Conservation (phyloP, 2,113 vertebrate genomes). For the Nestor notabilis region DNA sequence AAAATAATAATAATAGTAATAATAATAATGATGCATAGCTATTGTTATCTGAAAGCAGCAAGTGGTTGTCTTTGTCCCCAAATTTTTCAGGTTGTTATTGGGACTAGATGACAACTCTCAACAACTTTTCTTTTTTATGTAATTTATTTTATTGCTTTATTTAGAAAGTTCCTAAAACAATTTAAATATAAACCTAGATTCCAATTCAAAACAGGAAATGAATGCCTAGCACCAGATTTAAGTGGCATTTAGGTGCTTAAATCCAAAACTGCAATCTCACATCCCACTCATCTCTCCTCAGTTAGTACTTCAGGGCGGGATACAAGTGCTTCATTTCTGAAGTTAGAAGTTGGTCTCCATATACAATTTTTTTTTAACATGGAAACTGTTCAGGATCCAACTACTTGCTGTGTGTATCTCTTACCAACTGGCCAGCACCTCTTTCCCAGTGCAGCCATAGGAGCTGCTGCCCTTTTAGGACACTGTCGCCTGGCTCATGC, state of each 20-base stretch:
- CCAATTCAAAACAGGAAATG: not conserved
- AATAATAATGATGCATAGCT: not conserved
- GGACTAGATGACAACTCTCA: not conserved
- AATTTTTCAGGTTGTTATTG: conserved; percentile 7
- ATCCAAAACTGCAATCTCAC: not conserved
- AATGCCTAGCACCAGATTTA: not conserved
- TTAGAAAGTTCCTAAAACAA: not conserved
- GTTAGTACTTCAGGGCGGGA: not conserved
- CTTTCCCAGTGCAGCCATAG: not conserved
- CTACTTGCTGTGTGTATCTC: not conserved
- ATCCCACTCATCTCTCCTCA: not conserved
- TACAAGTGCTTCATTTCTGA: not conserved
- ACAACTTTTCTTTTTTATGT: not conserved
- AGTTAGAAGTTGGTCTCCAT: not conserved
- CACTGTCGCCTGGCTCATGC: not conserved
- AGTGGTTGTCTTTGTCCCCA: not conserved
- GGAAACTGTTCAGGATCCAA: not conserved
- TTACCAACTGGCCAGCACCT: not conserved
- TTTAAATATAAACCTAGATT: not conserved
- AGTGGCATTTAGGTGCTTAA: not conserved
- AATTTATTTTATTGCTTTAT: not conserved
- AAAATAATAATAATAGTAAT: not conserved
- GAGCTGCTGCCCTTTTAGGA: not conserved
- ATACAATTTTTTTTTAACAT: not conserved
- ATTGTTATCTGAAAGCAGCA: conserved; percentile 21